Conservation (phyloP, 2,888 invertebrate species). For the Lycia hirtaria region DNA sequence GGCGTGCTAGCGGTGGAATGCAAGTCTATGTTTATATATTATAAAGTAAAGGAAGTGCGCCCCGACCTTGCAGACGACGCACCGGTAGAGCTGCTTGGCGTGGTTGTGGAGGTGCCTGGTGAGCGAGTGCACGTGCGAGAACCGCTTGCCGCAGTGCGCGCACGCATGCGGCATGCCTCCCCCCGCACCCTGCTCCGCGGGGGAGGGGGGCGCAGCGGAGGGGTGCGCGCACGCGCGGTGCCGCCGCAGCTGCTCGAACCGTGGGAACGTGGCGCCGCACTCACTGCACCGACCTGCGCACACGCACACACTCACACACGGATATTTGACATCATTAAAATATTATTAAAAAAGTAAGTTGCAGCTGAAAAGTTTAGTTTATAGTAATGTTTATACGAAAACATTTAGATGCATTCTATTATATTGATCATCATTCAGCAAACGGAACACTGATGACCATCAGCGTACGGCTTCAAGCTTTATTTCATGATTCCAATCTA, state of each 20-base stretch:
- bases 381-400: too few species aligned
- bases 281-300: conserved; percentile 62
- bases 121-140: conserved; percentile 75
- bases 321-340: too few species aligned
- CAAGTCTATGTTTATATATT: too few species aligned
- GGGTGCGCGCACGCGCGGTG: conserved; percentile 63
- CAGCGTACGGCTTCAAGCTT: too few species aligned
- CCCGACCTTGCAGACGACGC: conserved; percentile 82
- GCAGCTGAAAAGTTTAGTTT: too few species aligned
- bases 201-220: conserved; percentile 34
- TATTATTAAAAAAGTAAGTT: too few species aligned
- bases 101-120: conserved; percentile 80
- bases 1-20: too few species aligned
- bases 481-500: too few species aligned
- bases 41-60: background rate
- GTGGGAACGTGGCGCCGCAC: conserved; percentile 70
- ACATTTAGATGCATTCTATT: too few species aligned
- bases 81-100: conserved; percentile 77
- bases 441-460: too few species aligned
- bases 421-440: too few species aligned
- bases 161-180: conserved; percentile 61
- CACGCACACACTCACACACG: background rate
- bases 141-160: conserved; percentile 76
- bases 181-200: conserved; percentile 44
- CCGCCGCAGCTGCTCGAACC: conserved; percentile 75